A percentile compares a stretch with the other conserved stretches of the same genome.
Conservation (phyloP, 2,113 vertebrate species). For the Callospermophilus lateralis region DNA sequence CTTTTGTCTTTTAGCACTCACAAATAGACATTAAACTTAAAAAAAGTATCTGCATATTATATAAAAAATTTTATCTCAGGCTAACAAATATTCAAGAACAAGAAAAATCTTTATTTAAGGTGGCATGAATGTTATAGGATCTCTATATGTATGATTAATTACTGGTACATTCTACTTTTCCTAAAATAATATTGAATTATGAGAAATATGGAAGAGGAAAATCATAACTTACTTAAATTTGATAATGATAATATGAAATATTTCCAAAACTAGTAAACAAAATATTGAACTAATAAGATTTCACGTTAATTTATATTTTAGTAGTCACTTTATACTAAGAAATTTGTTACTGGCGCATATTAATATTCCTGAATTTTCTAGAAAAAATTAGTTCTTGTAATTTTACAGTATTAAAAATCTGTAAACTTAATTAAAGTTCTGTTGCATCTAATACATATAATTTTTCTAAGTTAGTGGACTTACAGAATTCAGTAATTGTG, state of each 20-base stretch:
- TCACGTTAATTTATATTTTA: background rate
- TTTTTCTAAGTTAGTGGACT: conserved; percentile 29
- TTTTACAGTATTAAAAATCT: background rate
- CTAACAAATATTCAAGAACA: background rate
- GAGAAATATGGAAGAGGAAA: conserved; percentile 35
- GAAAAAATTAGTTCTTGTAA: conserved; percentile 22
- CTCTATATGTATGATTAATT: conserved; percentile 5
- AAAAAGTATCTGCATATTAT: background rate
- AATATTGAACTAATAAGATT: background rate
- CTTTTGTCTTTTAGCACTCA: background rate
- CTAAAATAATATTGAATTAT: background rate
- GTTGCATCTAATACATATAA: background rate
- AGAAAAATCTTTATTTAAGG: background rate
- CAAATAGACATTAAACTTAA: background rate
- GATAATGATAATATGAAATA: background rate
- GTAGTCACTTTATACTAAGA: background rate
- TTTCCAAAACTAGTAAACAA: background rate
- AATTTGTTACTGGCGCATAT: background rate
- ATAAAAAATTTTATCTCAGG: background rate
- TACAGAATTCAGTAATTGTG: background rate
- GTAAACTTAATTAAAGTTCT: conserved; percentile 61
- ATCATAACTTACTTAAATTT: background rate
- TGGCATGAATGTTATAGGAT: background rate
- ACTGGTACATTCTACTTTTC: background rate
- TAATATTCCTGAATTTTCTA: conserved; percentile 18